phyloP scores from a whole-genome alignment of 1,140 invertebrate genomes.

The Drosophila ironensis region DNA sequence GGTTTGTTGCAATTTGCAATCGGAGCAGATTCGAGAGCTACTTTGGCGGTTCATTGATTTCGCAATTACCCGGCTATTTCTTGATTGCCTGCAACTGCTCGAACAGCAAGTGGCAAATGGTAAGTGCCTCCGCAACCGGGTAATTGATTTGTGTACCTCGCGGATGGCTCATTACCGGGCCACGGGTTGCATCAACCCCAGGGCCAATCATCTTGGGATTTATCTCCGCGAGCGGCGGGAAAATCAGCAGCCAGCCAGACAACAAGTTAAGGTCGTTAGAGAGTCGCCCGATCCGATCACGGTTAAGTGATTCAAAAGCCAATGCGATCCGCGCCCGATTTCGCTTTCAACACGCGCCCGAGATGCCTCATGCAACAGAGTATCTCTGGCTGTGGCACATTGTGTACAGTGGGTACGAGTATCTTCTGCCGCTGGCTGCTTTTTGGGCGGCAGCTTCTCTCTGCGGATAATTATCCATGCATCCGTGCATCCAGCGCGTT shows the following conservation, averaged over 20 bases:
- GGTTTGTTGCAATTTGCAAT: slow-evolving; percentile 27
- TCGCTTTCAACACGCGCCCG: slow-evolving; percentile 66
- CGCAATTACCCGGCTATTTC: slow-evolving; percentile 37
- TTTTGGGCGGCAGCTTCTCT: slow-evolving; percentile 37
- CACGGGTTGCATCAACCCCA: slow-evolving; percentile 59
- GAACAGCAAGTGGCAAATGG: too few species aligned
- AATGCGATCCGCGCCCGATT: slow-evolving; percentile 51
- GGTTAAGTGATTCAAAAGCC: slow-evolving; percentile 50
- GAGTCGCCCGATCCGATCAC: slow-evolving; percentile 45
- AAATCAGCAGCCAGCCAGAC: slow-evolving; percentile 54
- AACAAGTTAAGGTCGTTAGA: slow-evolving; percentile 74
- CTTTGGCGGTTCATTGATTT: slow-evolving; percentile 56
- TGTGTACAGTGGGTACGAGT: background rate
- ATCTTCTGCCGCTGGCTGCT: slow-evolving; percentile 17
- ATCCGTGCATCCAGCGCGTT: slow-evolving; percentile 72
- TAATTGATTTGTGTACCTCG: slow-evolving; percentile 46
- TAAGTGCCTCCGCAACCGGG: slow-evolving; percentile 5
- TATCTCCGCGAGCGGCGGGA: slow-evolving; percentile 34
- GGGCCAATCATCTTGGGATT: slow-evolving; percentile 16
- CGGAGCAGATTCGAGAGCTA: slow-evolving; percentile 12
- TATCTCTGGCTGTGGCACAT: slow-evolving; percentile 15
- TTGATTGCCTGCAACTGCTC: slow-evolving; percentile 20
- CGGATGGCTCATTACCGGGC: slow-evolving; percentile 38
- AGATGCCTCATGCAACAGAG: slow-evolving; percentile 64
- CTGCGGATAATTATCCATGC: slow-evolving; percentile 59